Evolutionary conservation across 2,113 vertebrate genomes (phyloP), one percentile per base, ranked within the genome.

Genomic region (Piprites chloris): DNA sequence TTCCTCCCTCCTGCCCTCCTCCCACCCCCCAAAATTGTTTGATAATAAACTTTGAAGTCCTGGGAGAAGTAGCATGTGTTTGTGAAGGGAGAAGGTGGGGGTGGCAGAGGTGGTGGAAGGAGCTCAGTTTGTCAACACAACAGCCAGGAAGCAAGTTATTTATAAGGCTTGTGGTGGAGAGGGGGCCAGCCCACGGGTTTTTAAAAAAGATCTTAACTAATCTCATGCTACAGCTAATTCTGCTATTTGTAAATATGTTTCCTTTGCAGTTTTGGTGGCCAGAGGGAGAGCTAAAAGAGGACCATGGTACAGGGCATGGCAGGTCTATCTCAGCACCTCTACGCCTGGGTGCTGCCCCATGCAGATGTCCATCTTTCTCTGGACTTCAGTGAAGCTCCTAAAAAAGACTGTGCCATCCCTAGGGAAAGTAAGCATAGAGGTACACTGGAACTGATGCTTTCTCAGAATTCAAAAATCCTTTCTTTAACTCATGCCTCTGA

Each of bases 71-170:
- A 82, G 50, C 71, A 73, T 39, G 67, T 93, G 78, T 73, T 82
- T 80, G 78, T 69, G 87, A 91, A 95, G 50, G 85, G 82, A 94
- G 95, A 93, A 93, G 24, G 50, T 74, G 93, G 71, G 87, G 87
- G 95, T 68, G 93, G 95, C 4, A 2, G 93, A 87, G 95, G 94
- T 81, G 83, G 95, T 72, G 59, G 94, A 94, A 96, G 93, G 71
- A 91, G 93, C 86, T 94, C 55, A 93, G 85, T 97, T 97, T 96
- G 95, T 96, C 95, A 97, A 96, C 93, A 96, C 2, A 22, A 46
- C 75, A 93, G 75, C 81, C 95, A 96, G 95, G 93, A 96, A 96
- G 28, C 85, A 44, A 61, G 90, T 59, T 97, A 96, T 95, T 86
- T 77, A 87, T 94, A 91, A 86, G 24, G 1, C 28, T 84, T 90